Evolutionary conservation across 2,113 vertebrate species (phyloP).

Genomic region (Pan troglodytes): NHGRI_mPanTro3-v2.1_pri NC_086015.1:41120501-41121000

Average conservation of each 20-base stretch:
- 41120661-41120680: neutral
- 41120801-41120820: slow-evolving; percentile 54
- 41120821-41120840: slow-evolving; percentile 92
- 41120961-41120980: slow-evolving; percentile 80
- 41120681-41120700: slow-evolving; percentile 3
- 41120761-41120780: slow-evolving; percentile 30
- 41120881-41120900: slow-evolving; percentile 69
- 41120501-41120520: neutral
- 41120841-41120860: slow-evolving; percentile 89
- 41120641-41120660: neutral
- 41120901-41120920: slow-evolving; percentile 6
- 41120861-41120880: slow-evolving; percentile 81
- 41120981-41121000: slow-evolving; percentile 85
- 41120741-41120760: neutral
- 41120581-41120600: neutral
- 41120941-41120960: slow-evolving; percentile 85
- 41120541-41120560: neutral
- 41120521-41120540: neutral
- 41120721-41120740: neutral
- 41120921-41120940: neutral
- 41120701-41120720: neutral
- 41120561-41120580: neutral
- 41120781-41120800: neutral
- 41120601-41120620: neutral
- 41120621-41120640: neutral